Evolutionary conservation across 2,113 vertebrate genomes (phyloP), one percentile per base, ranked within the genome.

Genomic region (Gymnocephalus cernua): DNA sequence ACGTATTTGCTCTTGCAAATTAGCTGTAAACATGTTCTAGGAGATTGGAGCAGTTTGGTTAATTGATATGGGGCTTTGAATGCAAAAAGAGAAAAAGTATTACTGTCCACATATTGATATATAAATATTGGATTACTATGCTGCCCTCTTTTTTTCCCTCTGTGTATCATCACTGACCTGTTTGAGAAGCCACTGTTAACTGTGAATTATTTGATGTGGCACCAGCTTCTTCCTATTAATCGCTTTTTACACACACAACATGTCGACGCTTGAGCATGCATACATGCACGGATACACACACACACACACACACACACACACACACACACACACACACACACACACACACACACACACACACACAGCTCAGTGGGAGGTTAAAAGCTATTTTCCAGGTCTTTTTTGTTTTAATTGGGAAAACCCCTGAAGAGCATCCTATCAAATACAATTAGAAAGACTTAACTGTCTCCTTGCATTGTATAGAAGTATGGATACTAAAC

Each of bases 371-470:
- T 74, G 84, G 85, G 80, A 70, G 73, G 80, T 85, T 86, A 85
- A 79, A 91, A 75, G 66, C 82, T 79, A 70, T 78, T 85, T 83
- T 74, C 71, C 65, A 62, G 44, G 32, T 45, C 74, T 78, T 58
- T 32, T 6, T 32, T 32, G 54, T 75, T 84, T 77, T 89, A 88
- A 89, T 85, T 90, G 73, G 4, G 32, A 32, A 32, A 32, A 32
- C 1, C 32, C 32, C 5, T 32, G 32, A 32, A 32, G 32, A 32
- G 32, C 32, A 32, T 32, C 32, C 32, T 32, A 32, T 32, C 32
- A 32, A 32, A 89, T 83, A 45, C 65, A 84, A 86, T 89, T 80
- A 86, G 58, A 67, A 32, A 32, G 58, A 84, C 82, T 87, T 29
- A 85, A 77, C 70, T 27, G 74, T 81, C 67, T 62, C 54, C 61